Conservation (phyloP, 2,888 invertebrate species). For the Calameuta idolon region DNA sequence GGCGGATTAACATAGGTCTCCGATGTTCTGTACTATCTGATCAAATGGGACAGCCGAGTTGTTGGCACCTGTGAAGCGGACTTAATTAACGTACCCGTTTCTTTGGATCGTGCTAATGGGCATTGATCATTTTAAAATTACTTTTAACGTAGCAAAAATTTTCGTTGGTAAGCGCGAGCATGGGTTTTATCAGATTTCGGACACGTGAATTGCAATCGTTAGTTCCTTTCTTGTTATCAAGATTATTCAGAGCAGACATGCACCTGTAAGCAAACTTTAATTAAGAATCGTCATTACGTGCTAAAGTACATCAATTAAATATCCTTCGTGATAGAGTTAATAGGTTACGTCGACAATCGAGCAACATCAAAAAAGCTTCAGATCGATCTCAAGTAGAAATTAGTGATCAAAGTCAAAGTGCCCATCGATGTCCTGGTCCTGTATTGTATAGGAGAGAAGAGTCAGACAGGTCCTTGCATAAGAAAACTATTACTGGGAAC, state of each 20-base stretch:
- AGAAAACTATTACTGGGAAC: too few relatives aligned
- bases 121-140: not conserved
- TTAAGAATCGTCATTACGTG: not conserved
- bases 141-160: not conserved
- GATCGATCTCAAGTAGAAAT: too few relatives aligned
- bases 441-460: too few relatives aligned
- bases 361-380: too few relatives aligned
- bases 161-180: not conserved
- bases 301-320: not conserved
- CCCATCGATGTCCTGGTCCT: too few relatives aligned
- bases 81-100: constrained; percentile 55
- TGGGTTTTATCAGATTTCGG: not conserved
- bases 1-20: not conserved
- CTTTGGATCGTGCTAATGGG: not conserved
- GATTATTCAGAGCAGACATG: not conserved
- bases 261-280: not conserved
- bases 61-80: constrained; percentile 63
- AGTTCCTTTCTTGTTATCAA: not conserved
- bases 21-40: constrained; percentile 37
- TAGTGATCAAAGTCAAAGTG: too few relatives aligned
- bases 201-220: not conserved
- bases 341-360: not conserved
- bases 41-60: constrained; percentile 63
- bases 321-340: not conserved
- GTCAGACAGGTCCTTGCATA: too few relatives aligned